A percentile compares a stretch with the other conserved stretches of the same genome.
These are phyloP conservation scores for Microctenopoma lineatum DNA, from an alignment of 2,797 vertebrate species.

Conservation along the genomic window DNA sequence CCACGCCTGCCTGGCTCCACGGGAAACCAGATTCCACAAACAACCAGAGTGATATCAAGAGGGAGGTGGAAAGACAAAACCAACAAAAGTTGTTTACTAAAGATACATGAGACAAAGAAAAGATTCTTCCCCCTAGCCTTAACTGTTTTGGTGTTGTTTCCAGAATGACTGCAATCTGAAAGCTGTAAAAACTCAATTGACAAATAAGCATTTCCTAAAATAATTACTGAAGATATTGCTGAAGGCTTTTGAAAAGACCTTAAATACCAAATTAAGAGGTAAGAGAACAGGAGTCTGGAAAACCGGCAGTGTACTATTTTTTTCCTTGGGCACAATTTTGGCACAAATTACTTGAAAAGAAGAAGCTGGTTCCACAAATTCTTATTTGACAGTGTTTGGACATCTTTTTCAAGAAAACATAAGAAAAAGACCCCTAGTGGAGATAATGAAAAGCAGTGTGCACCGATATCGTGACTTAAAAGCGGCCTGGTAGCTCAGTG, in stretches of 20 bases:
- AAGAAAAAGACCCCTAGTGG: conserved; percentile 5
- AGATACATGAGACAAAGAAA: conserved; percentile 53
- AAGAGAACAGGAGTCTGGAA: conserved; percentile 27
- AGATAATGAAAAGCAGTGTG: conserved; percentile 4
- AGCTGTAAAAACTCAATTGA: conserved; percentile 15
- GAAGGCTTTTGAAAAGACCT: conserved; percentile 46
- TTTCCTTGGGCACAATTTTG: conserved; percentile 28
- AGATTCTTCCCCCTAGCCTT: conserved; percentile 41
- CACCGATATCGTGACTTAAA: conserved; percentile 12
- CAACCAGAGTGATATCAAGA: conserved; percentile 72
- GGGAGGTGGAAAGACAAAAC: conserved; percentile 67
- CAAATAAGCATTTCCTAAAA: conserved; percentile 27
- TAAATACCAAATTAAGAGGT: conserved; percentile 53
- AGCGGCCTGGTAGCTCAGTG: not conserved
- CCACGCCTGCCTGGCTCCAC: conserved; percentile 73
- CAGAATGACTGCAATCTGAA: conserved; percentile 20
- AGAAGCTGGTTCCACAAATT: conserved; percentile 12
- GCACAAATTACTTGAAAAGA: conserved; percentile 36
- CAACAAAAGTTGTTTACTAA: conserved; percentile 70
- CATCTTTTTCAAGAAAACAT: conserved; percentile 12
- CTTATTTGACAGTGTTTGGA: conserved; percentile 19
- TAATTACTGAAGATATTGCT: conserved; percentile 40
- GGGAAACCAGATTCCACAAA: conserved; percentile 81
- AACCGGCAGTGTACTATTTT: conserved; percentile 20
- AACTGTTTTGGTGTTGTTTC: conserved; percentile 15